Conservation (phyloP, 2,113 vertebrate species). For the Ardeotis arabs region DNA sequence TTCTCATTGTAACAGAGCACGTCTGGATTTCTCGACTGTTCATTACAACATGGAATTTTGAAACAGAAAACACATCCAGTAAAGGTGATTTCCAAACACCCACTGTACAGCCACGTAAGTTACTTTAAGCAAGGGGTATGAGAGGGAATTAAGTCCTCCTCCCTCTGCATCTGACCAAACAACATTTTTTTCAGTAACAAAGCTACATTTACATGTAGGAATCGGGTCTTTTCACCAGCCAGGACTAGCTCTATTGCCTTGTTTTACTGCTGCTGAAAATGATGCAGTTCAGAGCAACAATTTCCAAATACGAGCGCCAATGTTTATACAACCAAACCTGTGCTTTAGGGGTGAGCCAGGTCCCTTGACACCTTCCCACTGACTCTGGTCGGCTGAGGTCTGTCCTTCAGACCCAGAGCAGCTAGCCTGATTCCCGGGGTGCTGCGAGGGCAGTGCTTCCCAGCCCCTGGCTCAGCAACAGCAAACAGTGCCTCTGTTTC, state of each 20-base stretch:
- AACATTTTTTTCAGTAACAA: background rate
- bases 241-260: background rate
- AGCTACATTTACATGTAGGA: background rate
- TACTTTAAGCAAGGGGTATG: background rate
- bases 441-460: background rate
- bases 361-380: background rate
- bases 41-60: slow-evolving; percentile 18
- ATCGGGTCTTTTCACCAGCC: background rate
- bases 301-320: background rate
- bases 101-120: background rate
- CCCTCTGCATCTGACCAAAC: background rate
- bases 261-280: background rate
- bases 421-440: background rate
- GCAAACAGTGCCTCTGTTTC: background rate
- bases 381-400: background rate
- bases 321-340: background rate
- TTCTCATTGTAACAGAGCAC: slow-evolving; percentile 19
- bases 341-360: background rate
- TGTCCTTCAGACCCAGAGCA: background rate
- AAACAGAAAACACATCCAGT: background rate
- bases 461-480: background rate
- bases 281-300: background rate
- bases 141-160: background rate
- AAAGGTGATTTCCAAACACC: background rate
- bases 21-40: slow-evolving; percentile 60